Evolutionary conservation across 1,140 invertebrate genomes (phyloP).

Genomic region (Drosophila yakuba): DNA sequence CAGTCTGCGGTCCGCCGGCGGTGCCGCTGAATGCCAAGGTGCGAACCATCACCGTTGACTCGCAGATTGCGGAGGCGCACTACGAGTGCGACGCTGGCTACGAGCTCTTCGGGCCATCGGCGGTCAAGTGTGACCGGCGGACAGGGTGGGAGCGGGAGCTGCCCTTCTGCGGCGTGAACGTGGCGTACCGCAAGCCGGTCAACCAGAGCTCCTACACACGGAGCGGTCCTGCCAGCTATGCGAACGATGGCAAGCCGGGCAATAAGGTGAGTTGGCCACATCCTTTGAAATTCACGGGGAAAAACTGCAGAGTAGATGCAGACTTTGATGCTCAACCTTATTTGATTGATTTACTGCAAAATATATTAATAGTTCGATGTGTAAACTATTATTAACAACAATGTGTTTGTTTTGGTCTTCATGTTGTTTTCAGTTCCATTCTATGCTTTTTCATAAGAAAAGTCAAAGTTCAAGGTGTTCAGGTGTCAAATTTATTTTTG

Average conservation of each 20-base stretch:
- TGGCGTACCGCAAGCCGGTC: slow-evolving; percentile 93
- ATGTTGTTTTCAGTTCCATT: too few species aligned
- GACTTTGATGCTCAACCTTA: too few species aligned
- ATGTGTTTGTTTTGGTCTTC: not conserved
- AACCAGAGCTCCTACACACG: slow-evolving; percentile 95
- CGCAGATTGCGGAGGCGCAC: slow-evolving; percentile 86
- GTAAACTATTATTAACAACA: not conserved
- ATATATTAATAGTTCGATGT: too few species aligned
- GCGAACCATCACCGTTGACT: slow-evolving; percentile 82
- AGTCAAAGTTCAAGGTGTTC: not conserved
- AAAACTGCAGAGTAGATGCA: too few species aligned
- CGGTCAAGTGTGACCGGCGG: slow-evolving; percentile 88
- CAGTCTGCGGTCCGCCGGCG: slow-evolving; percentile 91
- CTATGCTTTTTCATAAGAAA: not conserved
- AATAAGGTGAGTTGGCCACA: slow-evolving; percentile 80
- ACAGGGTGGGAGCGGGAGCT: slow-evolving; percentile 92
- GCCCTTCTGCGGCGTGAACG: slow-evolving; percentile 95
- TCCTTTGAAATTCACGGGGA: not conserved
- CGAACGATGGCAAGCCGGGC: slow-evolving; percentile 92
- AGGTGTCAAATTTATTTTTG: not conserved
- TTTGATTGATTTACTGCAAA: not conserved
- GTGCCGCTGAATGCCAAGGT: slow-evolving; percentile 93
- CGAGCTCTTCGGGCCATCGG: slow-evolving; percentile 88
- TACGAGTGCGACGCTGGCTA: slow-evolving; percentile 95
- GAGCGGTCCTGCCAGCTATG: slow-evolving; percentile 92